Conservation (phyloP, 2,113 vertebrate genomes). For the Loxodonta africana region DNA sequence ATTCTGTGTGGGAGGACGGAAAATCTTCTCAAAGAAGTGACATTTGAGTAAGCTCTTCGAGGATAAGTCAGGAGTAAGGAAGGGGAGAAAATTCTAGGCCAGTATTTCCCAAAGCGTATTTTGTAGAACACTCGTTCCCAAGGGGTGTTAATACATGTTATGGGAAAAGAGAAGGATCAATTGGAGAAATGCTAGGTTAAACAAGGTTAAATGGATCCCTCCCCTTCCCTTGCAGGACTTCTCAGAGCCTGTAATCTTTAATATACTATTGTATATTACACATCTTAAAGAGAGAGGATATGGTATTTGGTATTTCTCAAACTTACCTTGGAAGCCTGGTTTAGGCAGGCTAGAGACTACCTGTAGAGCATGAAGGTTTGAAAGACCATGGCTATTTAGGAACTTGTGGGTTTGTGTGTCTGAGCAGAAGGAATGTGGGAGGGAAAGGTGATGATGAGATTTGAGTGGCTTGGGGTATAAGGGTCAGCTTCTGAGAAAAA, state of each 20-base stretch:
- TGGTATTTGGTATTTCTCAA: neutral
- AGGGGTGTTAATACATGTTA: neutral
- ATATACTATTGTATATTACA: neutral
- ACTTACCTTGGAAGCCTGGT: constrained; percentile 7
- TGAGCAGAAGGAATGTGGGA: neutral
- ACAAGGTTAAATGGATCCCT: neutral
- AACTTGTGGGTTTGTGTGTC: neutral
- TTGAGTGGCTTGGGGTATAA: neutral
- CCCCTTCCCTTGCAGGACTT: neutral
- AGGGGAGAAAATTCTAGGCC: neutral
- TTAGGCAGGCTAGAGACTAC: neutral
- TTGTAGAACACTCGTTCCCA: neutral
- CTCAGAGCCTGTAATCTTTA: neutral
- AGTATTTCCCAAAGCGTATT: neutral
- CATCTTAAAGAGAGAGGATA: neutral
- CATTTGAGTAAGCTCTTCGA: neutral
- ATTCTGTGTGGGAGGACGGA: neutral
- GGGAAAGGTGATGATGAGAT: neutral
- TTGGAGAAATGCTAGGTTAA: neutral
- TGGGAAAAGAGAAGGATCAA: neutral
- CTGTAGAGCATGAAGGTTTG: neutral
- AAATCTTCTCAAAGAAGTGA: neutral
- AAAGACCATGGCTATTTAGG: neutral
- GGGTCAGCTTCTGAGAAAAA: neutral
- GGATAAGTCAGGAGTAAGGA: neutral